Evolutionary conservation across 2,113 vertebrate species (phyloP), one percentile per base, ranked within the genome.

Genomic region (Campylomormyrus tamandua): DNA sequence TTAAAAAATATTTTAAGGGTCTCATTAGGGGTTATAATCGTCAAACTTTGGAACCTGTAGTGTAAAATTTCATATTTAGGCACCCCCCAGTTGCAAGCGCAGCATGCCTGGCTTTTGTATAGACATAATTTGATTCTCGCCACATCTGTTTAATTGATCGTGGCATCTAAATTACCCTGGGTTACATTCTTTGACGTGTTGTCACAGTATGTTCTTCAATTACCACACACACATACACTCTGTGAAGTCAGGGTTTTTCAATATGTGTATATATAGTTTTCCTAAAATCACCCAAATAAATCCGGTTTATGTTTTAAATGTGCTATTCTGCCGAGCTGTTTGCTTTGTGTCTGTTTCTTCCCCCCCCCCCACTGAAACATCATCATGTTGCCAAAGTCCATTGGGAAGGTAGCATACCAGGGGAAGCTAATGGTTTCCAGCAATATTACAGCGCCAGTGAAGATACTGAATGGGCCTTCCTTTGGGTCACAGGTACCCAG

Each of bases 261-360:
- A 7, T 80, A 80, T 80, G 35, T 80, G 45, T 86, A 50, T 86
- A 86, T 86, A 86, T 15, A 27, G 45, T 27, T 85, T 85, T 86
- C 83, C 83, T 86, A 86, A 86, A 49, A 24, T 49, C 83, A 86
- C 13, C 83, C n/a, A 86, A 86, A 86, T 86, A 86, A 86, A 86
- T 49, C 83, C 35, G 13, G 48, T 48, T 86, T 86, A 49, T 49
- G 45, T 48, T 86, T 86, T 86, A 86, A 85, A 86, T 27, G 46
- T 86, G 49, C 46, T 10, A n/a, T 86, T 86, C 48, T 27, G 46
- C n/a, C 24, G 24, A 13, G 19, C n/a, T 11, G 13, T 31, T 86
- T 48, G n/a, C 45, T 86, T 86, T 50, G 10, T 86, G 21, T 86
- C 11, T 50, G 9, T 84, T 48, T 83, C 24, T 45, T 15, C 45